Percentiles rank a stretch among this genome's conserved stretches.
phyloP scores from a whole-genome alignment of 2,888 invertebrate species.

The Drosophila testacea region DNA sequence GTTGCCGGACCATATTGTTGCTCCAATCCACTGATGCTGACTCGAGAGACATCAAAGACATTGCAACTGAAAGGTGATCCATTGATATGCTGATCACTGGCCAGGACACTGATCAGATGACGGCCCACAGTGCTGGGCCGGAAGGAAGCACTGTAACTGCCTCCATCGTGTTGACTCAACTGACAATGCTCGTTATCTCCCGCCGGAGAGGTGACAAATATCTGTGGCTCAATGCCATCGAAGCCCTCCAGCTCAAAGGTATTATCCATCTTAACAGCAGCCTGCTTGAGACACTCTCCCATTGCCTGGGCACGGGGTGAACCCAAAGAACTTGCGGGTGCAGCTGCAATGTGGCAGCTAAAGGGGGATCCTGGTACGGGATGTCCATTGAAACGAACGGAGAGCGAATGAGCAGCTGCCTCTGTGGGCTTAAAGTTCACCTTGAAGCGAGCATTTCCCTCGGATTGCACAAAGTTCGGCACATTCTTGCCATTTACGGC shows the following conservation, averaged over 20 bases:
- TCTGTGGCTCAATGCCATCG: conserved; percentile 88
- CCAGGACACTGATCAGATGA: conserved; percentile 92
- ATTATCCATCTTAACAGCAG: conserved; percentile 86
- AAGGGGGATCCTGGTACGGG: conserved; percentile 97
- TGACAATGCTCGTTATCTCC: conserved; percentile 92
- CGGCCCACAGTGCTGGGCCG: conserved; percentile 95
- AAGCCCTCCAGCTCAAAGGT: conserved; percentile 87
- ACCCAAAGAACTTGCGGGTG: conserved; percentile 85
- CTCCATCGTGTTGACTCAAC: conserved; percentile 88
- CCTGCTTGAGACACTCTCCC: conserved; percentile 84
- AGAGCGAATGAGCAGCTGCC: conserved; percentile 95
- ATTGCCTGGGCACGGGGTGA: conserved; percentile 87
- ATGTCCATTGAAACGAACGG: conserved; percentile 93
- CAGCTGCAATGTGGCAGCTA: conserved; percentile 91
- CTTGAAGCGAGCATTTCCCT: conserved; percentile 97
- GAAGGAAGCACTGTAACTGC: conserved; percentile 92
- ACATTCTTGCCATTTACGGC: conserved; percentile 98
- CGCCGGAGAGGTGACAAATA: conserved; percentile 93
- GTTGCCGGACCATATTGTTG: conserved; percentile 84
- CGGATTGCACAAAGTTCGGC: conserved; percentile 98
- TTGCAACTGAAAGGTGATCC: conserved; percentile 98
- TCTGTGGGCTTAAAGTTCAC: conserved; percentile 98
- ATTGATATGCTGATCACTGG: conserved; percentile 93
- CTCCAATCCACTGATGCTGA: conserved; percentile 90
- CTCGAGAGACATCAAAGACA: conserved; percentile 95